Conservation (phyloP, 1,140 invertebrate species). For the Ruditapes philippinarum region DNA sequence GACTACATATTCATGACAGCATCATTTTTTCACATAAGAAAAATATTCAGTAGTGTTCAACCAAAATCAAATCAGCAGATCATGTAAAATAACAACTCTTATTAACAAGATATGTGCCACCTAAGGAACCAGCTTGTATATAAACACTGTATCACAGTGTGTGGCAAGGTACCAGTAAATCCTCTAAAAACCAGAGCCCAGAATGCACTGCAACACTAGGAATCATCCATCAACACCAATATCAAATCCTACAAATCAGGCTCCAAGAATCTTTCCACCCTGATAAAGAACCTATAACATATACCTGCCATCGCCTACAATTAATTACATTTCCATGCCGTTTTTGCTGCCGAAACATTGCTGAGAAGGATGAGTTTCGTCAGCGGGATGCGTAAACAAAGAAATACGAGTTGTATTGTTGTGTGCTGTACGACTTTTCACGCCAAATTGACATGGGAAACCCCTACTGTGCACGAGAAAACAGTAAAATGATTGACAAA, state of each 20-base stretch:
- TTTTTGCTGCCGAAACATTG: conserved; percentile 37
- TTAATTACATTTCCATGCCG: conserved; percentile 64
- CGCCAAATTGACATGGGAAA: conserved; percentile 49
- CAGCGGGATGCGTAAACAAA: conserved; percentile 60
- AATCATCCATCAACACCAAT: conserved; percentile 45
- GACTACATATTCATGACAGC: no score
- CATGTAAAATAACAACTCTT: no score
- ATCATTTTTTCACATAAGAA: no score
- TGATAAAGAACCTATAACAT: conserved; percentile 56
- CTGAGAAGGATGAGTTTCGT: conserved; percentile 34
- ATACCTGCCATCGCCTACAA: conserved; percentile 50
- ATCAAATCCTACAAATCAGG: conserved; percentile 59
- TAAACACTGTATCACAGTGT: neutral
- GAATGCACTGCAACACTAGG: conserved; percentile 20
- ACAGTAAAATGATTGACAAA: conserved; percentile 49
- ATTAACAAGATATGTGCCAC: neutral
- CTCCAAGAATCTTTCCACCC: conserved; percentile 60
- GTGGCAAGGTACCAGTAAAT: conserved; percentile 29
- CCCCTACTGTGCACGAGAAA: conserved; percentile 61
- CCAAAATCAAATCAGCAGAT: no score
- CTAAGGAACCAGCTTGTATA: neutral
- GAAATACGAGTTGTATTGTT: conserved; percentile 59
- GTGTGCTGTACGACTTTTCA: conserved; percentile 25
- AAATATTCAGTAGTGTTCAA: no score
- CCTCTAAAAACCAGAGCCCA: neutral